A percentile compares a stretch with the other conserved stretches of the same genome.
These are phyloP conservation scores for Pinna nobilis DNA, from an alignment of 1,140 invertebrate genomes.

Conservation along the genomic window DNA sequence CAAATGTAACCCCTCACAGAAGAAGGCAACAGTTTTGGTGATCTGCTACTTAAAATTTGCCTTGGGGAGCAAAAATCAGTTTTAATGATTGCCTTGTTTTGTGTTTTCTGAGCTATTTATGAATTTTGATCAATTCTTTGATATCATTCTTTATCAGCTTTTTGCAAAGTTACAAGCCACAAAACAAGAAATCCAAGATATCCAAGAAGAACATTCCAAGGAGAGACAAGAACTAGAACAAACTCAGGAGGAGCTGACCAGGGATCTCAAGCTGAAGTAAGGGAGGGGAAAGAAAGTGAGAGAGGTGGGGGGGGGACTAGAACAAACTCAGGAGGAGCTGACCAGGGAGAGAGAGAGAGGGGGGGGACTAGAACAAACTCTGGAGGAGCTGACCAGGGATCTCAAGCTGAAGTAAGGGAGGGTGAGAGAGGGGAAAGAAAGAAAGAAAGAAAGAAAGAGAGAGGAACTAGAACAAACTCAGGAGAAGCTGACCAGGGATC, in stretches of 20 bases:
- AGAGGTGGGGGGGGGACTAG: background rate
- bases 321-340: background rate
- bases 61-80: no score
- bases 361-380: background rate
- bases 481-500: slow-evolving; percentile 84
- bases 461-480: slow-evolving; percentile 88
- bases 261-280: slow-evolving; percentile 80
- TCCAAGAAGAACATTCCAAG: slow-evolving; percentile 87
- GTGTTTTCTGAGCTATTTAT: no score
- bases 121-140: background rate
- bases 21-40: no score
- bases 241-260: slow-evolving; percentile 86
- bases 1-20: no score
- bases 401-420: background rate
- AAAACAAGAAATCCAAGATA: slow-evolving; percentile 84
- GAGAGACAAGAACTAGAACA: slow-evolving; percentile 88
- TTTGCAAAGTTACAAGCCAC: slow-evolving; percentile 80
- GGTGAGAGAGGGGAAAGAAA: no score
- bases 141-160: slow-evolving; percentile 73
- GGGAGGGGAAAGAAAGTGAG: background rate
- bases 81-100: no score
- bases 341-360: background rate
- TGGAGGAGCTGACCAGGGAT: background rate
- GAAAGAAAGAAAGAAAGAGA: no score
- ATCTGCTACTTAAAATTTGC: no score